phyloP scores from a whole-genome alignment of 2,797 vertebrate species.

The Holocentrus rufus region DNA sequence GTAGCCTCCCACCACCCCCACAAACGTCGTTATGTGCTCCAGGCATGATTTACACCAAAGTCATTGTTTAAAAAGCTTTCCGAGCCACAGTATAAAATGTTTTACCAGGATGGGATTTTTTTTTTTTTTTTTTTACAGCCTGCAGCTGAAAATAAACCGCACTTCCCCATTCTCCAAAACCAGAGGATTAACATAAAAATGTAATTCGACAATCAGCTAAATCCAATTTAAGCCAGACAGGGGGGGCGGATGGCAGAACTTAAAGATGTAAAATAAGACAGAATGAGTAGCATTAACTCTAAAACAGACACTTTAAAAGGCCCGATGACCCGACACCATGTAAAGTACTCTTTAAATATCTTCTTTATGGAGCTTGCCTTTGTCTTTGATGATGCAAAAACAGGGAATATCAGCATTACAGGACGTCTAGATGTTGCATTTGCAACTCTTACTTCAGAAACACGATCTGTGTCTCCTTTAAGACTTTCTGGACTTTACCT shows the following conservation, averaged over 20 bases:
- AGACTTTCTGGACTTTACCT: background rate
- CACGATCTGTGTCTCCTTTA: background rate
- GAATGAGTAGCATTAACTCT: slow-evolving; percentile 35
- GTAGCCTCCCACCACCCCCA: slow-evolving; percentile 62
- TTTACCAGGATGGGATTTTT: slow-evolving; percentile 79
- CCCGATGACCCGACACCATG: slow-evolving; percentile 13
- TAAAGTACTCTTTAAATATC: slow-evolving; percentile 44
- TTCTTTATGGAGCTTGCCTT: slow-evolving; percentile 31
- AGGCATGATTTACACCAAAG: slow-evolving; percentile 76
- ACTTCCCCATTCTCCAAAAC: slow-evolving; percentile 53
- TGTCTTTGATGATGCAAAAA: slow-evolving; percentile 35
- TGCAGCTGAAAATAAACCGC: slow-evolving; percentile 75
- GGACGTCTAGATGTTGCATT: background rate
- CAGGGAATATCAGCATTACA: slow-evolving; percentile 2
- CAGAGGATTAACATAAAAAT: slow-evolving; percentile 74
- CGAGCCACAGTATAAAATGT: slow-evolving; percentile 74
- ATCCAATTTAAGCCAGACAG: slow-evolving; percentile 68
- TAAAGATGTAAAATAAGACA: slow-evolving; percentile 29
- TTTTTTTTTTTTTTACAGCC: slow-evolving; percentile 79
- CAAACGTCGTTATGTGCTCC: slow-evolving; percentile 57
- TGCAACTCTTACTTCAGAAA: background rate
- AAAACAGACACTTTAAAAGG: slow-evolving; percentile 36
- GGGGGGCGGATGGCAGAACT: slow-evolving; percentile 23
- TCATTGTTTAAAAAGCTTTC: slow-evolving; percentile 77
- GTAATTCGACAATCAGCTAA: slow-evolving; percentile 66